Conservation (phyloP, 2,888 invertebrate genomes). For the Pseudeuparius sepicola region DNA sequence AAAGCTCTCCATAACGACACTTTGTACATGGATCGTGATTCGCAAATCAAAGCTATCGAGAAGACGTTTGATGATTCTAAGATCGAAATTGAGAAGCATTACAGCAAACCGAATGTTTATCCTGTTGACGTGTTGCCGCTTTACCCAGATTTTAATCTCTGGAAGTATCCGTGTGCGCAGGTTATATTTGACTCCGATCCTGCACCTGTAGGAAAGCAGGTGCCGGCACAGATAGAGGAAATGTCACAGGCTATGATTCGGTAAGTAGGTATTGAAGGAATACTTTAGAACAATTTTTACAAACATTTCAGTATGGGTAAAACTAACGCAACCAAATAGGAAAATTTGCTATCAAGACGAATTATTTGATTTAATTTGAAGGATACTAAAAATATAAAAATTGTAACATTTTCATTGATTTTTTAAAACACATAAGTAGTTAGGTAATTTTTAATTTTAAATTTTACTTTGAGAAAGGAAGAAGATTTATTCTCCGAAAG, state of each 20-base stretch:
- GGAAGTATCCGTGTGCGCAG: conserved; percentile 97
- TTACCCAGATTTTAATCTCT: conserved; percentile 92
- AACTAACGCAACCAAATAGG: too few species aligned
- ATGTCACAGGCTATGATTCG: conserved; percentile 99
- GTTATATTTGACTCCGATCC: conserved; percentile 99
- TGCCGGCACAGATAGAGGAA: conserved; percentile 85
- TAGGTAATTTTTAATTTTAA: too few species aligned
- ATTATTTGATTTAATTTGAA: too few species aligned
- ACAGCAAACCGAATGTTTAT: conserved; percentile 90
- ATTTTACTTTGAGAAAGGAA: too few species aligned
- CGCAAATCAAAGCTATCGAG: conserved; percentile 95
- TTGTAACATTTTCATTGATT: too few species aligned
- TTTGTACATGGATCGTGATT: conserved; percentile 90
- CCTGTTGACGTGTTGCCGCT: conserved; percentile 82
- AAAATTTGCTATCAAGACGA: too few species aligned
- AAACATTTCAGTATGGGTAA: conserved; percentile 2
- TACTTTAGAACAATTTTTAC: too few species aligned
- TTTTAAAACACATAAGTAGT: too few species aligned
- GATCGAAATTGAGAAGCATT: conserved; percentile 78
- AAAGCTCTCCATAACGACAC: conserved; percentile 83
- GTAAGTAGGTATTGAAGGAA: conserved; percentile 41
- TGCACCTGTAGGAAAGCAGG: conserved; percentile 78
- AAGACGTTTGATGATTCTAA: conserved; percentile 92
- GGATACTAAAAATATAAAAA: too few species aligned
- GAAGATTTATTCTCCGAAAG: too few species aligned